These are phyloP conservation scores for Protodeltote pygarga DNA, from an alignment of 2,888 invertebrate genomes.

Conservation along the genomic window DNA sequence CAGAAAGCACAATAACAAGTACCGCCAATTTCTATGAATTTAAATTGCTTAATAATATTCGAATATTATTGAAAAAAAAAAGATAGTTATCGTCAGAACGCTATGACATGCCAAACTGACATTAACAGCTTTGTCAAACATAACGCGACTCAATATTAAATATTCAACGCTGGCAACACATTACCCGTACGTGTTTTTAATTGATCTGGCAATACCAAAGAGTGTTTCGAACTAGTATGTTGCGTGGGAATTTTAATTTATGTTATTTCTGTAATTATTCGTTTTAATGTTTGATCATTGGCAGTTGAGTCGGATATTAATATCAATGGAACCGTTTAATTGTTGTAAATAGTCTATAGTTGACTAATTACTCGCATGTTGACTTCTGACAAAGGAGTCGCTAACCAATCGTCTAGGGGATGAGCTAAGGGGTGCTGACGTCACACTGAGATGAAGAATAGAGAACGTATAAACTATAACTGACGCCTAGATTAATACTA, in stretches of 20 bases:
- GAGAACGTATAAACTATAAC: no score
- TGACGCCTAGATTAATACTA: no score
- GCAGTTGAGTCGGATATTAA: neutral
- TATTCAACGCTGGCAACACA: constrained; percentile 75
- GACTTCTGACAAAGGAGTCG: no score
- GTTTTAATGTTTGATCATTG: constrained; percentile 15
- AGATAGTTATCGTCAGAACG: constrained; percentile 62
- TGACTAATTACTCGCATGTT: neutral
- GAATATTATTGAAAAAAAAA: constrained; percentile 65
- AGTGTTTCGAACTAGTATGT: constrained; percentile 31
- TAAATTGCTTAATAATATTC: constrained; percentile 61
- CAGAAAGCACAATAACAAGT: constrained; percentile 14
- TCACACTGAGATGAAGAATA: no score
- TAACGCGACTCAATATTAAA: constrained; percentile 72
- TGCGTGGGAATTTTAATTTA: constrained; percentile 27
- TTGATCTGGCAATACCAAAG: constrained; percentile 72
- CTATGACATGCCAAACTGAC: constrained; percentile 82
- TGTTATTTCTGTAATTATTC: constrained; percentile 16
- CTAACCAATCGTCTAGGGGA: no score
- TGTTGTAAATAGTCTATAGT: neutral
- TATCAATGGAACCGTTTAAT: constrained; percentile 5
- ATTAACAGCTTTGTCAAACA: constrained; percentile 84
- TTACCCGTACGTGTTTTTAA: constrained; percentile 67
- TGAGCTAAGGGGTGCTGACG: no score
- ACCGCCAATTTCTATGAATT: constrained; percentile 57